Percentiles rank a stretch among this genome's conserved stretches.
These are phyloP conservation scores for Pseudonaja textilis DNA, from an alignment of 2,113 vertebrate species.

Conservation along the genomic window DNA sequence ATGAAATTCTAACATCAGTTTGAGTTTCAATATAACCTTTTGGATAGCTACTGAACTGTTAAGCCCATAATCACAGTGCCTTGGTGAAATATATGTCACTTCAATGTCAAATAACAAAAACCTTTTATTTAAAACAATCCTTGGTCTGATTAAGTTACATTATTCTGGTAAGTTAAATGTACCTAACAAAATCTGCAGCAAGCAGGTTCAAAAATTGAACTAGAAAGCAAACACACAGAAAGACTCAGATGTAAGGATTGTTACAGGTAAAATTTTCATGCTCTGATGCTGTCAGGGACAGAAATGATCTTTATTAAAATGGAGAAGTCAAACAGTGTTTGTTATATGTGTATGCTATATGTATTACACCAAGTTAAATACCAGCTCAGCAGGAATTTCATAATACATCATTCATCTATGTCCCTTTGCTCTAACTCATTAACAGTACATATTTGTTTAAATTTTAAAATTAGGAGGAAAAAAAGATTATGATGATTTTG, in stretches of 20 bases:
- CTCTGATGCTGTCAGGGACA: neutral
- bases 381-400: neutral
- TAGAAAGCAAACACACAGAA: neutral
- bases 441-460: neutral
- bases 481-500: neutral
- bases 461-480: neutral
- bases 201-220: neutral
- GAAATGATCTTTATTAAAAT: neutral
- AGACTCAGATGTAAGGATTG: neutral
- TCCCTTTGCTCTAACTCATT: neutral
- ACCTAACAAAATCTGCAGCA: conserved; percentile 15
- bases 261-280: neutral
- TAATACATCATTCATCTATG: neutral
- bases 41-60: neutral
- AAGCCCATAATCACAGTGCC: neutral
- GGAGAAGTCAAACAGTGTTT: neutral
- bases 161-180: neutral
- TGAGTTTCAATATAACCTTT: neutral
- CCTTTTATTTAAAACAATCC: neutral
- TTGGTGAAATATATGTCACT: neutral
- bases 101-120: neutral
- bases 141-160: neutral
- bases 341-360: neutral
- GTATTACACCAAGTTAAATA: neutral
- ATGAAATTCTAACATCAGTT: neutral